Conservation (phyloP, 2,797 vertebrate species). For the Lates japonicus region DNA sequence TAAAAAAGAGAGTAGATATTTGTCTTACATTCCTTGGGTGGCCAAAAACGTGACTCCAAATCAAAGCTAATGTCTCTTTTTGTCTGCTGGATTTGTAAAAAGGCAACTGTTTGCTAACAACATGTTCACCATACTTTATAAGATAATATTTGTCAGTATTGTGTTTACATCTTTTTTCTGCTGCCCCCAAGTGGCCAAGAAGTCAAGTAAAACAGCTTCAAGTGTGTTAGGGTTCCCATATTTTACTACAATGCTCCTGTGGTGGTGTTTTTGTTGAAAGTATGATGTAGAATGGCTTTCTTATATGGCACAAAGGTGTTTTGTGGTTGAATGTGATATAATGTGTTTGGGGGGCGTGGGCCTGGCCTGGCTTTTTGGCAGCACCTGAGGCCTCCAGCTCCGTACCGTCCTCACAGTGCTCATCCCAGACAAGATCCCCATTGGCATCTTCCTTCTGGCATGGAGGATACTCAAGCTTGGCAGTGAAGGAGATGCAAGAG, state of each 20-base stretch:
- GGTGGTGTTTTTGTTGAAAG: neutral
- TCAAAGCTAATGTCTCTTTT: neutral
- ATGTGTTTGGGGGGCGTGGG: neutral
- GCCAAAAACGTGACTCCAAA: neutral
- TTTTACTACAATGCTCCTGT: neutral
- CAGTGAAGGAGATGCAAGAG: slow-evolving; percentile 89
- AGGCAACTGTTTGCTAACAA: neutral
- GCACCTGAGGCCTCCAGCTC: slow-evolving; percentile 80
- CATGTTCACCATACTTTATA: neutral
- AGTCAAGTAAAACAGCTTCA: neutral
- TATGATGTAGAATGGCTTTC: neutral
- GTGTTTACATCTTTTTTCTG: neutral
- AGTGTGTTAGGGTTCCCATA: neutral
- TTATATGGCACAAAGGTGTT: neutral
- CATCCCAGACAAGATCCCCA: slow-evolving; percentile 89
- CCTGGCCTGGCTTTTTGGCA: slow-evolving; percentile 50
- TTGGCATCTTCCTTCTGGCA: slow-evolving; percentile 90
- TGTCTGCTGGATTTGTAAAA: neutral
- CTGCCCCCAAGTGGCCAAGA: slow-evolving; percentile 3
- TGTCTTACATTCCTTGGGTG: neutral
- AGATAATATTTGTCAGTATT: neutral
- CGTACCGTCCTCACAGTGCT: slow-evolving; percentile 90
- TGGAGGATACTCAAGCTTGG: slow-evolving; percentile 89
- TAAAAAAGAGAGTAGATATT: neutral
- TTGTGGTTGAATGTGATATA: neutral